These are phyloP conservation scores for Strigamia transsilvanica DNA, from an alignment of 2,888 invertebrate genomes.

Conservation along the genomic window DNA sequence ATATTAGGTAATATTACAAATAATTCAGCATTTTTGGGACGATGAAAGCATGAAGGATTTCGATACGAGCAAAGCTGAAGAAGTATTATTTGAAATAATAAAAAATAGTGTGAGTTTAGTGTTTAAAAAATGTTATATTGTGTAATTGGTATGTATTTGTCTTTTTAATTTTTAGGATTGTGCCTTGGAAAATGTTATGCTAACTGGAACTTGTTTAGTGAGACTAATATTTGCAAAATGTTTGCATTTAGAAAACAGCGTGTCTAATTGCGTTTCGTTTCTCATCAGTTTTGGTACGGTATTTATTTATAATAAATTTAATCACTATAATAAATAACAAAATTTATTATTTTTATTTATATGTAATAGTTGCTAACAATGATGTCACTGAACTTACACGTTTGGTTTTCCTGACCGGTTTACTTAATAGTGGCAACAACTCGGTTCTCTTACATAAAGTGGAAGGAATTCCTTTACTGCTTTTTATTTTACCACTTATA, in stretches of 20 bases:
- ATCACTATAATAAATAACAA: neutral
- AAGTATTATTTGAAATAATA: slow-evolving; percentile 11
- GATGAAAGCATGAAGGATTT: neutral
- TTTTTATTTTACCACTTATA: slow-evolving; percentile 20
- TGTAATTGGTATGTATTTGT: neutral
- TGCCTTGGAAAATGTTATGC: slow-evolving; percentile 33
- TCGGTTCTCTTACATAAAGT: slow-evolving; percentile 6
- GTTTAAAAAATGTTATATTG: neutral
- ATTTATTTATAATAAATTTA: neutral
- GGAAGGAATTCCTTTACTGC: slow-evolving; percentile 30
- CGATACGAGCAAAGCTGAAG: neutral
- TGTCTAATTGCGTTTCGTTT: neutral
- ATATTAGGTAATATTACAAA: neutral
- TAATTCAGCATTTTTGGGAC: slow-evolving; percentile 16
- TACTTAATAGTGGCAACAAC: slow-evolving; percentile 5
- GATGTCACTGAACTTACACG: neutral
- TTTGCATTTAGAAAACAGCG: neutral
- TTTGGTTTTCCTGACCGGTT: slow-evolving; percentile 41
- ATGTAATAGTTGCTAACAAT: slow-evolving; percentile 1
- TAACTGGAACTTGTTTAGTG: slow-evolving; percentile 39
- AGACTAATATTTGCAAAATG: slow-evolving; percentile 25
- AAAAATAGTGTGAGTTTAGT: slow-evolving; percentile 9
- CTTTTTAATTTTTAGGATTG: slow-evolving; percentile 35
- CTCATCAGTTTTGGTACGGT: neutral
- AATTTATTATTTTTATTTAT: neutral